phyloP scores from a whole-genome alignment of 30 jellyfish, hydroid and myxozoan species.

The Hydractinia symbiolongicarpus region DNA sequence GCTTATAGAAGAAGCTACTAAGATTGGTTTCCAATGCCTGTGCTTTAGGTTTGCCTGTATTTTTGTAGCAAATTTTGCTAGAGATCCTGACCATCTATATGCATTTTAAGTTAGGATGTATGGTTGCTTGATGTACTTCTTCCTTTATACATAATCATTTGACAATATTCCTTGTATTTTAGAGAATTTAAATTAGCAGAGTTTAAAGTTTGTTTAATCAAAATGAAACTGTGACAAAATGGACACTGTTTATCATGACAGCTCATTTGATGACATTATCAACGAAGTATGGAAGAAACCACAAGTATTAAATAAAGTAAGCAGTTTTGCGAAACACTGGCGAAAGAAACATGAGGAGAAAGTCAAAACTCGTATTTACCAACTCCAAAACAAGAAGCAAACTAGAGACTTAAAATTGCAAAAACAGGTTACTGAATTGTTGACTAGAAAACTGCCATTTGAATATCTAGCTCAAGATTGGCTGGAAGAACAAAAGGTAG shows the following conservation, averaged over 20 bases:
- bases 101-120: too few relatives aligned
- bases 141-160: too few relatives aligned
- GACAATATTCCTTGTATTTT: too few relatives aligned
- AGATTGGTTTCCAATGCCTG: too few relatives aligned
- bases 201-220: too few relatives aligned
- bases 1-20: too few relatives aligned
- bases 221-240: neutral
- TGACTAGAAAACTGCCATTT: slow-evolving; percentile 67
- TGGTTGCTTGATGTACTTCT: too few relatives aligned
- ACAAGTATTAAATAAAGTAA: neutral
- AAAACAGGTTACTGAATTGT: slow-evolving; percentile 48
- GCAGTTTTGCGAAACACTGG: slow-evolving; percentile 63
- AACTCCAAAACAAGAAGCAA: slow-evolving; percentile 30
- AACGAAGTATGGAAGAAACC: neutral
- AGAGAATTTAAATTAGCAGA: too few relatives aligned
- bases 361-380: slow-evolving; percentile 32
- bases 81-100: too few relatives aligned
- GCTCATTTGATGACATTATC: neutral
- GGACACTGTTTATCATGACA: neutral
- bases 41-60: too few relatives aligned
- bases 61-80: too few relatives aligned
- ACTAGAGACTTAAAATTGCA: slow-evolving; percentile 46
- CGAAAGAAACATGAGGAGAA: slow-evolving; percentile 51
- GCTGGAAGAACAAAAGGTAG: slow-evolving; percentile 41
- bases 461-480: slow-evolving; percentile 71